Percentiles rank a stretch among this genome's conserved stretches.
These are phyloP conservation scores for Dasyurus viverrinus DNA, from an alignment of 2,113 vertebrate species.

Conservation along the genomic window DNA sequence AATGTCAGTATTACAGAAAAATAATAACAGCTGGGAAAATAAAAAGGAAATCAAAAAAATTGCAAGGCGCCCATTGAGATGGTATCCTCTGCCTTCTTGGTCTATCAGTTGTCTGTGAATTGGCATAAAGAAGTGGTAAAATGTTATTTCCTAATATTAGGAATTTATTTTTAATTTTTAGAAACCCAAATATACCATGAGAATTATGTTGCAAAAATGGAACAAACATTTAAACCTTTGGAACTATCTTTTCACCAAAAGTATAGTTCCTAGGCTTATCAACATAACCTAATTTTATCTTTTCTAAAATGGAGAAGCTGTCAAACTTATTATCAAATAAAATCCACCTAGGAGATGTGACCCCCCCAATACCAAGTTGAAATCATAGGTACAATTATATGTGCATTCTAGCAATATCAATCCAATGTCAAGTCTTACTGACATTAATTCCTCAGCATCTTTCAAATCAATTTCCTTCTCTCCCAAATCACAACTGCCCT, in stretches of 20 bases:
- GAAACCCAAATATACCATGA: neutral
- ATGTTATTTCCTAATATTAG: neutral
- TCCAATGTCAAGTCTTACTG: neutral
- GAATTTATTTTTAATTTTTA: neutral
- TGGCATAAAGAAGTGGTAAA: neutral
- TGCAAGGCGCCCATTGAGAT: neutral
- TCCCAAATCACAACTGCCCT: neutral
- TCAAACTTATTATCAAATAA: neutral
- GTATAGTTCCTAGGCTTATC: neutral
- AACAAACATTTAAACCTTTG: neutral
- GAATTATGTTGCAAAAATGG: neutral
- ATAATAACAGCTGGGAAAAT: neutral
- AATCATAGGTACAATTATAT: neutral
- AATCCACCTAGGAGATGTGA: neutral
- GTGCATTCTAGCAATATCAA: neutral
- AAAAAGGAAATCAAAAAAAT: neutral
- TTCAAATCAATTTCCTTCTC: neutral
- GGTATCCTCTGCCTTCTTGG: neutral
- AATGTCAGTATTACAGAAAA: neutral
- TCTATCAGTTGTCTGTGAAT: neutral
- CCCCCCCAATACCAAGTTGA: neutral
- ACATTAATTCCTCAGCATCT: neutral
- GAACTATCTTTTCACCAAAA: neutral
- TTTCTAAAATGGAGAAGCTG: neutral
- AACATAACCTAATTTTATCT: neutral